Evolutionary conservation across 1,140 invertebrate genomes (phyloP).

Genomic region (Calliphora vicina): DNA sequence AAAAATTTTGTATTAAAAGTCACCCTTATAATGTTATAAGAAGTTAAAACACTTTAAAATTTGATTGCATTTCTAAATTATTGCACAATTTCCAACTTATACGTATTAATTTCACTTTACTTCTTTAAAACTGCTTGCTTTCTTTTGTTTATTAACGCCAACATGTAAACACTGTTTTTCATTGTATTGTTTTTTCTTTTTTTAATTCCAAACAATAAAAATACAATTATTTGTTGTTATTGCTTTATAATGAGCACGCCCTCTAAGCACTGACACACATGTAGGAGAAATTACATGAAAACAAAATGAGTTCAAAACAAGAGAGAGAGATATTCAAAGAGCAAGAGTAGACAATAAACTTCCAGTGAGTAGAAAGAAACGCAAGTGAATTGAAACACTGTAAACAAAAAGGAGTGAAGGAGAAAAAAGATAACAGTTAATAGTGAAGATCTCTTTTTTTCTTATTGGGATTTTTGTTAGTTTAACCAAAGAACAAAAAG

Average conservation of each 20-base stretch:
- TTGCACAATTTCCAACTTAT: too few species aligned
- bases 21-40: too few species aligned
- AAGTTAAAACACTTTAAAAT: too few species aligned
- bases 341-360: not conserved
- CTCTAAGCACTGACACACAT: not conserved
- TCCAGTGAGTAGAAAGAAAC: slow-evolving; percentile 22
- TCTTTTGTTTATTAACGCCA: too few species aligned
- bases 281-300: not conserved
- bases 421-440: not conserved
- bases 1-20: too few species aligned
- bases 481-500: not conserved
- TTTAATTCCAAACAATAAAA: too few species aligned
- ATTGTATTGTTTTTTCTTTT: too few species aligned
- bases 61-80: too few species aligned
- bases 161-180: too few species aligned
- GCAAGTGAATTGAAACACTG: not conserved
- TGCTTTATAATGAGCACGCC: not conserved
- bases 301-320: not conserved
- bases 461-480: not conserved
- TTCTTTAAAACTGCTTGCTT: too few species aligned
- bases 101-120: too few species aligned
- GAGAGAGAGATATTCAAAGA: not conserved
- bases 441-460: not conserved
- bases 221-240: not conserved
- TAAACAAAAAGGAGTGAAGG: not conserved